A percentile compares a stretch with the other conserved stretches of the same genome.
phyloP scores from a whole-genome alignment of 2,113 vertebrate species.

The Lichenostomus cassidix region DNA sequence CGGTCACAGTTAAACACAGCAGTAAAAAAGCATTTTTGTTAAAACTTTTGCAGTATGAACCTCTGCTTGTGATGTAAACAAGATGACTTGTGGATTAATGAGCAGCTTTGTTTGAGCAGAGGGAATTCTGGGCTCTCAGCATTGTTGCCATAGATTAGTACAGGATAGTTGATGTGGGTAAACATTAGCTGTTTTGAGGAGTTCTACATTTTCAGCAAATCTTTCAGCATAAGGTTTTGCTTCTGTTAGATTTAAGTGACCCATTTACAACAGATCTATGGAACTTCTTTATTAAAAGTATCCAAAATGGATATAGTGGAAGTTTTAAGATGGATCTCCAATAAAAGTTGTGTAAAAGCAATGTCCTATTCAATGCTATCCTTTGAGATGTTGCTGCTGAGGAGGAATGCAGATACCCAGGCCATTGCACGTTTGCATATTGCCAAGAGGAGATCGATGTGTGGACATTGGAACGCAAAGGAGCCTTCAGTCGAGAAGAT shows the following conservation, averaged over 20 bases:
- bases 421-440: conserved; percentile 95
- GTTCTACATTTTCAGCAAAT: background rate
- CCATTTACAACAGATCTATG: background rate
- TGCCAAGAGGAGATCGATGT: conserved; percentile 98
- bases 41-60: background rate
- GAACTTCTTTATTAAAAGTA: background rate
- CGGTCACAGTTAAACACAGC: background rate
- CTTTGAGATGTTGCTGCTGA: conserved; percentile 88
- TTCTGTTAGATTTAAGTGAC: background rate
- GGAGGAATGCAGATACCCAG: conserved; percentile 90
- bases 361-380: background rate
- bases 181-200: background rate
- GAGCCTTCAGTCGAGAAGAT: conserved; percentile 89
- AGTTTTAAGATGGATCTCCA: background rate
- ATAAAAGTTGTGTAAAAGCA: background rate
- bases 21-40: background rate
- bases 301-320: background rate
- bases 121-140: background rate
- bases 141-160: background rate
- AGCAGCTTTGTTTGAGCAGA: background rate
- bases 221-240: background rate
- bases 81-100: background rate
- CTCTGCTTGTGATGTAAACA: background rate
- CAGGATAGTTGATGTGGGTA: background rate
- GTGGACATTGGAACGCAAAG: conserved; percentile 94